These are phyloP conservation scores for Physella acuta DNA, from an alignment of 1,140 invertebrate species.

Conservation along the genomic window DNA sequence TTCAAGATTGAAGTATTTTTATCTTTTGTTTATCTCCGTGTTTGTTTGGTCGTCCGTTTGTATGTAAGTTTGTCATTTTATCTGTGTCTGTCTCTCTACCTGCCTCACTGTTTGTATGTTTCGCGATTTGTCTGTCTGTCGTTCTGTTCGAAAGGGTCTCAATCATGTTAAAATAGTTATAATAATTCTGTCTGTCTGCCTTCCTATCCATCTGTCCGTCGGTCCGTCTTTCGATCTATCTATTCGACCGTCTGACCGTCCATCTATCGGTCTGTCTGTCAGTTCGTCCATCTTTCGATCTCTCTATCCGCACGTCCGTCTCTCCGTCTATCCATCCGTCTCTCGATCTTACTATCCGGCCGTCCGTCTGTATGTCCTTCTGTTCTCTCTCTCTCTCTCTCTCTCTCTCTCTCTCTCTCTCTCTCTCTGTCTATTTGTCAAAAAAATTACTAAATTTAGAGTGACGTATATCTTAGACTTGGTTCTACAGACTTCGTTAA, in stretches of 20 bases:
- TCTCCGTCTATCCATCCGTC: neutral
- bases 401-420: constrained; percentile 8
- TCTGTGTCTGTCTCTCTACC: neutral
- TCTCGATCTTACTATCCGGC: neutral
- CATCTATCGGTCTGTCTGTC: neutral
- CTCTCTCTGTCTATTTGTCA: constrained; percentile 5
- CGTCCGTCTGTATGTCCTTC: neutral
- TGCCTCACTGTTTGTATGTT: neutral
- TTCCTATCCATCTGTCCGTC: neutral
- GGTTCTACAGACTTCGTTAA: no score
- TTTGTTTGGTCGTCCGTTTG: neutral
- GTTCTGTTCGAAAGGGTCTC: no score
- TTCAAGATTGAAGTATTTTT: no score
- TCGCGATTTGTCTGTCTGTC: no score
- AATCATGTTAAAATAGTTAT: no score
- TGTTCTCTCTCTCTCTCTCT: neutral
- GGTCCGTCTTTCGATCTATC: constrained; percentile 6
- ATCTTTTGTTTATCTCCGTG: neutral
- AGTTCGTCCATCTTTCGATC: neutral
- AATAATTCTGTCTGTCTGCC: neutral
- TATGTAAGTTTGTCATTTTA: neutral
- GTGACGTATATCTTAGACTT: no score
- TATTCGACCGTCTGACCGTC: neutral
- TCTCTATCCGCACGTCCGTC: neutral
- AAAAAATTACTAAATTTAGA: no score